Conservation (phyloP, 2,797 vertebrate species). For the Hemibagrus guttatus region DNA sequence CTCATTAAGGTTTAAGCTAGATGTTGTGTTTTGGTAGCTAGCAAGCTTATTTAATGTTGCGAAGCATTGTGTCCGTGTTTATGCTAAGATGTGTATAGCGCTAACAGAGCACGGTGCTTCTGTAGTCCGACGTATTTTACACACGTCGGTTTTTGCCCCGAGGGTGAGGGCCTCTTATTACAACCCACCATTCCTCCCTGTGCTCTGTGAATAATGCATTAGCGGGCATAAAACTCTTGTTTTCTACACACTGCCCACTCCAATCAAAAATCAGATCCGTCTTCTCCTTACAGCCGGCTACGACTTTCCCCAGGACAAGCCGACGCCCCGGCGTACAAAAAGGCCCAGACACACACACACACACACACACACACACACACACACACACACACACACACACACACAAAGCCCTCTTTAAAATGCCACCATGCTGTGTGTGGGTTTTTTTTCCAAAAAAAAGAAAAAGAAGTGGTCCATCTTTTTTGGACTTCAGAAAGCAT, state of each 20-base stretch:
- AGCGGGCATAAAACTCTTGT: constrained; percentile 40
- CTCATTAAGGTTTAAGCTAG: not conserved
- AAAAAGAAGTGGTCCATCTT: constrained; percentile 30
- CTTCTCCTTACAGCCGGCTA: constrained; percentile 42
- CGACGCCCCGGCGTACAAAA: not conserved
- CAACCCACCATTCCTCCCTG: constrained; percentile 22
- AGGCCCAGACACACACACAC: not conserved
- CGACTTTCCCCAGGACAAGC: not conserved
- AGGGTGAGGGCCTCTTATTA: constrained; percentile 49
- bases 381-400: not conserved
- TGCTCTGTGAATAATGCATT: constrained; percentile 52
- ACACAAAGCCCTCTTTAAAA: not conserved
- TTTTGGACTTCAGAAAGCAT: constrained; percentile 44
- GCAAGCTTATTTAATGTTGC: not conserved
- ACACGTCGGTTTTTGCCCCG: constrained; percentile 26
- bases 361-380: not conserved
- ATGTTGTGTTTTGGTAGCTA: not conserved
- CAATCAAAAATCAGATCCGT: constrained; percentile 37
- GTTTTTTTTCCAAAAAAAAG: not conserved
- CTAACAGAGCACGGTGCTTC: not conserved
- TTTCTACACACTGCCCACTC: constrained; percentile 32
- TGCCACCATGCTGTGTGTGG: not conserved
- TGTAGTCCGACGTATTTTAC: constrained; percentile 4
- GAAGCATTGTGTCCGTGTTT: not conserved
- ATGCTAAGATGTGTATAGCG: not conserved